A percentile compares a stretch with the other conserved stretches of the same genome.
Evolutionary conservation across 2,888 invertebrate genomes (phyloP).

Genomic region (Papilio gigon): DNA sequence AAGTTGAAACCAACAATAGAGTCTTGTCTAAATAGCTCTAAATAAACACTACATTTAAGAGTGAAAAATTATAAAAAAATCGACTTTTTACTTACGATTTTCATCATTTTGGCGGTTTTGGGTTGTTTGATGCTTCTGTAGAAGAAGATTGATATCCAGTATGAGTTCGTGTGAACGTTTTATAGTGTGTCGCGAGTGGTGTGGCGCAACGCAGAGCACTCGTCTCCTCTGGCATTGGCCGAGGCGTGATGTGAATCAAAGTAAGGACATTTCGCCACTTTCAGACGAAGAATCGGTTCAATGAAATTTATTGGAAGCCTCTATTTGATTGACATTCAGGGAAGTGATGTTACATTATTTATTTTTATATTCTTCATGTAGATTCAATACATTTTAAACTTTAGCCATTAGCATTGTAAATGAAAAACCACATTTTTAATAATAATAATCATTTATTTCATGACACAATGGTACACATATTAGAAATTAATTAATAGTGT

Average conservation of each 20-base stretch:
- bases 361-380: conserved; percentile 40
- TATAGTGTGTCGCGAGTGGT: conserved; percentile 57
- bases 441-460: neutral
- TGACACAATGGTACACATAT: too few relatives aligned
- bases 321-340: conserved; percentile 20
- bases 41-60: neutral
- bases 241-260: conserved; percentile 70
- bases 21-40: neutral
- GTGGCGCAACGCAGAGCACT: conserved; percentile 62
- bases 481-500: neutral
- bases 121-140: conserved; percentile 57
- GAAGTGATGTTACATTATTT: conserved; percentile 15
- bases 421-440: neutral
- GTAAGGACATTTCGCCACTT: conserved; percentile 49
- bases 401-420: neutral
- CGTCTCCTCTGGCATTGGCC: conserved; percentile 72
- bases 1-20: neutral
- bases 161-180: conserved; percentile 55
- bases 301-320: conserved; percentile 38
- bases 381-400: conserved; percentile 2
- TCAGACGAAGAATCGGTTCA: conserved; percentile 54
- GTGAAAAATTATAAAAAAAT: neutral
- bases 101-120: conserved; percentile 70
- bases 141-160: conserved; percentile 61
- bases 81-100: conserved; percentile 64